Percentiles rank a stretch among this genome's conserved stretches.
These are phyloP conservation scores for Australoheros facetus DNA, from an alignment of 2,797 vertebrate genomes.

Conservation along the genomic window DNA sequence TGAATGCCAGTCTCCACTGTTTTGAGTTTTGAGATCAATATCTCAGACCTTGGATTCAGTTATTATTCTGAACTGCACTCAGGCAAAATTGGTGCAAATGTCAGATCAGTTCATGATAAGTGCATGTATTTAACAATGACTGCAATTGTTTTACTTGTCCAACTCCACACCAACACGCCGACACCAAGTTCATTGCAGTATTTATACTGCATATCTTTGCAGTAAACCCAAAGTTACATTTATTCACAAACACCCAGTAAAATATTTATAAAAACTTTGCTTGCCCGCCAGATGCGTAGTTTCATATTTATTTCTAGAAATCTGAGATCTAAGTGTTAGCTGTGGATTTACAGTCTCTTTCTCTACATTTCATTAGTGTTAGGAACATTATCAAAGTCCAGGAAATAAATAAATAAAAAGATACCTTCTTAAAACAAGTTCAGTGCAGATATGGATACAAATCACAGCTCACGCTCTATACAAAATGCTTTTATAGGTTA, in stretches of 20 bases:
- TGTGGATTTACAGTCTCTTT: neutral
- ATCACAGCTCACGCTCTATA: neutral
- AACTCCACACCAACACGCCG: constrained; percentile 5
- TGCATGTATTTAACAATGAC: constrained; percentile 52
- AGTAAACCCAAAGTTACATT: neutral
- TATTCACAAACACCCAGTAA: neutral
- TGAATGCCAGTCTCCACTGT: constrained; percentile 26
- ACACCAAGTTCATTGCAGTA: constrained; percentile 11
- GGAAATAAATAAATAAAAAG: neutral
- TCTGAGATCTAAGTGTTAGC: neutral
- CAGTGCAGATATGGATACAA: neutral
- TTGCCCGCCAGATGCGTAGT: neutral
- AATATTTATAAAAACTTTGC: neutral
- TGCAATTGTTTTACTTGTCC: constrained; percentile 43
- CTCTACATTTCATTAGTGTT: neutral
- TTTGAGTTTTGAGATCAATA: constrained; percentile 43
- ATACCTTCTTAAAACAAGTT: neutral
- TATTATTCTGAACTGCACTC: constrained; percentile 52
- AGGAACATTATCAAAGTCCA: too few species aligned
- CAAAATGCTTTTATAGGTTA: neutral
- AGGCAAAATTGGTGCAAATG: constrained; percentile 52
- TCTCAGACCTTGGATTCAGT: constrained; percentile 38
- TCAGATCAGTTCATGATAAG: constrained; percentile 62
- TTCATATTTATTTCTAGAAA: neutral
- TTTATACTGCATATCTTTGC: constrained; percentile 7